phyloP scores from a whole-genome alignment of 2,888 invertebrate genomes.

The Clusia tigrina region DNA sequence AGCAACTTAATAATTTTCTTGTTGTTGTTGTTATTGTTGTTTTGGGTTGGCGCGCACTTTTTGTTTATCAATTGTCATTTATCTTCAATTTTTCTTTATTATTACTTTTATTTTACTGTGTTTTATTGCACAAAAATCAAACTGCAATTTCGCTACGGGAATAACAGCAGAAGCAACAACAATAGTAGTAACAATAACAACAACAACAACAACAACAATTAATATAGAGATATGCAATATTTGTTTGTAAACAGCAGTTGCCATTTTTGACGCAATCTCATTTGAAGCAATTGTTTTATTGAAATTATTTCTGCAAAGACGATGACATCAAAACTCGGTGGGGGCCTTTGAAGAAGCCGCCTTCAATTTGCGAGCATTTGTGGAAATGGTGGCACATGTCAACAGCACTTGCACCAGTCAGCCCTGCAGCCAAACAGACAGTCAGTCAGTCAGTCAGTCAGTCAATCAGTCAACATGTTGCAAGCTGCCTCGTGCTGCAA shows the following conservation, averaged over 20 bases:
- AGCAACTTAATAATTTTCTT: neutral
- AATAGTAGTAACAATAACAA: neutral
- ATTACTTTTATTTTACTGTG: neutral
- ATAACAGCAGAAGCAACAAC: neutral
- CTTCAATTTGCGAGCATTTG: neutral
- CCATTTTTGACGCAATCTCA: constrained; percentile 6
- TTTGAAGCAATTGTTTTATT: neutral
- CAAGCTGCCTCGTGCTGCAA: neutral
- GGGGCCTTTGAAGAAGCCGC: neutral
- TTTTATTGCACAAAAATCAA: neutral
- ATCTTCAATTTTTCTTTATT: neutral
- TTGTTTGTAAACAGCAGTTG: no score
- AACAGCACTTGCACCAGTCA: neutral
- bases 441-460: no score
- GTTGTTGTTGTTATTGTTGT: neutral
- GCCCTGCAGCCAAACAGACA: neutral
- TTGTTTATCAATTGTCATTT: neutral
- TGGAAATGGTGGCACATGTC: constrained; percentile 11
- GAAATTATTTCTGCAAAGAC: neutral
- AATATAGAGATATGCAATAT: no score
- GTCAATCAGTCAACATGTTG: no score
- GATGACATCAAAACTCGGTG: neutral
- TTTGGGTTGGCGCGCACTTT: neutral
- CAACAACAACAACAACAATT: no score
- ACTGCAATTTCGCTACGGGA: neutral